Percentiles rank a stretch among this genome's conserved stretches.
Conservation (phyloP, 2,888 invertebrate species). For the Perizoma affinitatum region DNA sequence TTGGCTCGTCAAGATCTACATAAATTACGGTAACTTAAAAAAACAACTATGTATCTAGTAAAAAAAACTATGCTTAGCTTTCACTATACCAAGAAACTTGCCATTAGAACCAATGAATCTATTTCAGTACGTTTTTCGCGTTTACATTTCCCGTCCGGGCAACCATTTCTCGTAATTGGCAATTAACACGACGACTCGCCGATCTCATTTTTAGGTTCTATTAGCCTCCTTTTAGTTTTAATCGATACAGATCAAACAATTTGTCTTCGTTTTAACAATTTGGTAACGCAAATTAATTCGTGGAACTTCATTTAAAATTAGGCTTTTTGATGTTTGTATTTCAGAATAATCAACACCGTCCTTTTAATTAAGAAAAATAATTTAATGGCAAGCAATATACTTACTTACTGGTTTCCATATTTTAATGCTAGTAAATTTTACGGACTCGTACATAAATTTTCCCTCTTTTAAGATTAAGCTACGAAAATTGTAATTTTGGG, state of each 20-base stretch:
- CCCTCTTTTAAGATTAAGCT: conserved; percentile 3
- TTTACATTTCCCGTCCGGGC: conserved; percentile 23
- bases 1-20: no score
- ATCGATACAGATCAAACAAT: conserved; percentile 42
- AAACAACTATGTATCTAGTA: no score
- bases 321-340: no score
- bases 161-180: conserved; percentile 54
- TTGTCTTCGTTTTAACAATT: conserved; percentile 35
- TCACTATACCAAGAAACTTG: no score
- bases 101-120: neutral
- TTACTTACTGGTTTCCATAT: no score
- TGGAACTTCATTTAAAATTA: no score
- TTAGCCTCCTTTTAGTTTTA: conserved; percentile 39
- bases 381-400: no score
- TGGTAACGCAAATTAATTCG: neutral
- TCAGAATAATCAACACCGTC: no score
- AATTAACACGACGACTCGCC: conserved; percentile 53
- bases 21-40: no score
- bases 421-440: neutral
- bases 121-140: conserved; percentile 19
- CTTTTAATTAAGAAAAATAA: no score
- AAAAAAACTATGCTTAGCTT: no score
- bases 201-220: conserved; percentile 51
- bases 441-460: conserved; percentile 1
- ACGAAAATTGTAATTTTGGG: conserved; percentile 17